phyloP scores from a whole-genome alignment of 2,797 vertebrate genomes.

The Nothura maculosa region DNA sequence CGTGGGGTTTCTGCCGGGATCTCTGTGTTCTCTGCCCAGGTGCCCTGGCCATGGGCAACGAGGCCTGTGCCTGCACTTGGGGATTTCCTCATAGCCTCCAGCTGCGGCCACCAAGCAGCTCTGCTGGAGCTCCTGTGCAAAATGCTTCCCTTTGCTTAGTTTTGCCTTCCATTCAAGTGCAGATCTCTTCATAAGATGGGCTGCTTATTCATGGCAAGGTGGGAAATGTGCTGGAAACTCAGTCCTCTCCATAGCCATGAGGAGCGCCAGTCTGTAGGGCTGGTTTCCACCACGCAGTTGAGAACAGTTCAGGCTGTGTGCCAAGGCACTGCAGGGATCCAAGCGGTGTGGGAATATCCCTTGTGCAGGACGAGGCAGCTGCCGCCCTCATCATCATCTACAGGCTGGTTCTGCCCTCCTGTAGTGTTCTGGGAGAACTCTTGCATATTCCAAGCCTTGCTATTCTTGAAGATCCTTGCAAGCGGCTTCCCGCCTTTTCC shows the following conservation, averaged over 20 bases:
- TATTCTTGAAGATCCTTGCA: background rate
- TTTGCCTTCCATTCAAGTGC: background rate
- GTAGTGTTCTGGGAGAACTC: background rate
- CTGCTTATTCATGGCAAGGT: background rate
- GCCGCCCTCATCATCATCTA: background rate
- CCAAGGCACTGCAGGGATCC: background rate
- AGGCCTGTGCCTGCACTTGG: too few relatives aligned
- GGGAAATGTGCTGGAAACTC: background rate
- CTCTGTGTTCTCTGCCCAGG: background rate
- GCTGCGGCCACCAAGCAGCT: background rate
- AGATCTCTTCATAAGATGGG: background rate
- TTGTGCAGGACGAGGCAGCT: background rate
- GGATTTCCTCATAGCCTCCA: background rate
- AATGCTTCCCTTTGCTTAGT: background rate
- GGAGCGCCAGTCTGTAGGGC: background rate
- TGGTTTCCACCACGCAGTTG: background rate
- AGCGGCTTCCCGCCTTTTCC: background rate
- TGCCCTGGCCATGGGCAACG: background rate
- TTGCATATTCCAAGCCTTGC: background rate
- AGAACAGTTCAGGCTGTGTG: background rate
- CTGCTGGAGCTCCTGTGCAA: background rate
- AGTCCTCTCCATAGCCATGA: background rate
- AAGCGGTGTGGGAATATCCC: accelerated
- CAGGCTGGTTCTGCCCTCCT: too few relatives aligned
- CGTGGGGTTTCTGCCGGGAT: accelerated